Evolutionary conservation across 2,797 vertebrate species (phyloP).

Genomic region (Peromyscus nudipes): DNA sequence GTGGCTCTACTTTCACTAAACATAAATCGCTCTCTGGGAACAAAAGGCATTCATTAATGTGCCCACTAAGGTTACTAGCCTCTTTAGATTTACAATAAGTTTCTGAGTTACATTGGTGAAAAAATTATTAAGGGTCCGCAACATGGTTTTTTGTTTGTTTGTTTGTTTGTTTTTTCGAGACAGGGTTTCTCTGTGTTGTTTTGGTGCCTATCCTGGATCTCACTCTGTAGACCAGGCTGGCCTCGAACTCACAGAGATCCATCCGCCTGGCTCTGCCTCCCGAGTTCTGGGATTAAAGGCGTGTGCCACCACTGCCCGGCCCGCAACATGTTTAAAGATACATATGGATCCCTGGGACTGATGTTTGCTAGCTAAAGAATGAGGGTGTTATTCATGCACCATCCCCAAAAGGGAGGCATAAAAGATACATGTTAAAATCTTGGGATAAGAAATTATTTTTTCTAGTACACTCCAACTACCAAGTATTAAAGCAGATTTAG

Average conservation of each 20-base stretch:
- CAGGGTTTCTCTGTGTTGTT: too few species aligned
- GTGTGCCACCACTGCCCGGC: background rate
- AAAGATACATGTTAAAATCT: background rate
- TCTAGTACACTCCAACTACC: background rate
- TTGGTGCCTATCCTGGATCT: too few species aligned
- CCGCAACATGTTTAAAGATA: background rate
- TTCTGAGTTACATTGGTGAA: background rate
- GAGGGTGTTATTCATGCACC: background rate
- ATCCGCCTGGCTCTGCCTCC: too few species aligned
- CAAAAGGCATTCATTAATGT: background rate
- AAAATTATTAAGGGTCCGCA: background rate
- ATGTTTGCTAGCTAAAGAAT: conserved; percentile 17
- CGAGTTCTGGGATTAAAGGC: too few species aligned
- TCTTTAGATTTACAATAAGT: background rate
- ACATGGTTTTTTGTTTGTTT: background rate
- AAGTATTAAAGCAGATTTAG: conserved; percentile 45
- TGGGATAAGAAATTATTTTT: background rate
- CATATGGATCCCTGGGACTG: background rate
- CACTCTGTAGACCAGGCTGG: too few species aligned
- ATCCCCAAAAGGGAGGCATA: background rate
- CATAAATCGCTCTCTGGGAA: background rate
- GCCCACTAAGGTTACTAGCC: background rate
- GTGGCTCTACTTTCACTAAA: background rate
- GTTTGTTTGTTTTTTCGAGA: too few species aligned
- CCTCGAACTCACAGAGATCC: too few species aligned